Percentiles rank a stretch among this genome's conserved stretches.
phyloP scores from a whole-genome alignment of 2,888 invertebrate genomes.

The Dascillus cervinus region DNA sequence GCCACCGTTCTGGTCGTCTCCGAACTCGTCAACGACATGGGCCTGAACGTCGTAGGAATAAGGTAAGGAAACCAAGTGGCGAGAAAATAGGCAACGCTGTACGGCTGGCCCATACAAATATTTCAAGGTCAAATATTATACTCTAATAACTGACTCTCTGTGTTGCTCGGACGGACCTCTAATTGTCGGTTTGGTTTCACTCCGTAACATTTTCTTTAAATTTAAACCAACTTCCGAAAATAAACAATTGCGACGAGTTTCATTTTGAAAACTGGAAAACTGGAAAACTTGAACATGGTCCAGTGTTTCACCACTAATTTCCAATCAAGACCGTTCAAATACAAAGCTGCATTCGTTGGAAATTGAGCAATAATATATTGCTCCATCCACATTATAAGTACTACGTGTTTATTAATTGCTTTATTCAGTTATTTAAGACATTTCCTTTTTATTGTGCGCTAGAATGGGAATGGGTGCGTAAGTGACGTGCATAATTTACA shows the following conservation, averaged over 20 bases:
- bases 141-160: slow-evolving; percentile 24
- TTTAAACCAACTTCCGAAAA: too few species aligned
- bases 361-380: slow-evolving; percentile 21
- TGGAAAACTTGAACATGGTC: too few species aligned
- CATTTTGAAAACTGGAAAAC: too few species aligned
- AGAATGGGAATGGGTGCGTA: too few species aligned
- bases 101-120: slow-evolving; percentile 31
- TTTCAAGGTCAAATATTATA: slow-evolving; percentile 34
- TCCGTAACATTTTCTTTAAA: slow-evolving; percentile 6
- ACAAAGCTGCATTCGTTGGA: slow-evolving; percentile 25
- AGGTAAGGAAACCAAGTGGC: slow-evolving; percentile 47
- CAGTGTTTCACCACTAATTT: too few species aligned
- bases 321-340: too few species aligned
- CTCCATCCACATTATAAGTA: too few species aligned
- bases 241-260: too few species aligned
- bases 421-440: slow-evolving; percentile 7
- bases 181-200: slow-evolving; percentile 10
- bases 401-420: slow-evolving; percentile 22
- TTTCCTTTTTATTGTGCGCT: slow-evolving; percentile 6
- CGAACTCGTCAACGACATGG: slow-evolving; percentile 64
- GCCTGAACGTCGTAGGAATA: slow-evolving; percentile 57
- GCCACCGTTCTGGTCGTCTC: slow-evolving; percentile 65
- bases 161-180: slow-evolving; percentile 9
- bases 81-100: slow-evolving; percentile 15
- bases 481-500: too few species aligned